Base-by-base conservation (phyloP, 2,113 vertebrate genomes). In the Rhynchomys soricoides region DNA sequence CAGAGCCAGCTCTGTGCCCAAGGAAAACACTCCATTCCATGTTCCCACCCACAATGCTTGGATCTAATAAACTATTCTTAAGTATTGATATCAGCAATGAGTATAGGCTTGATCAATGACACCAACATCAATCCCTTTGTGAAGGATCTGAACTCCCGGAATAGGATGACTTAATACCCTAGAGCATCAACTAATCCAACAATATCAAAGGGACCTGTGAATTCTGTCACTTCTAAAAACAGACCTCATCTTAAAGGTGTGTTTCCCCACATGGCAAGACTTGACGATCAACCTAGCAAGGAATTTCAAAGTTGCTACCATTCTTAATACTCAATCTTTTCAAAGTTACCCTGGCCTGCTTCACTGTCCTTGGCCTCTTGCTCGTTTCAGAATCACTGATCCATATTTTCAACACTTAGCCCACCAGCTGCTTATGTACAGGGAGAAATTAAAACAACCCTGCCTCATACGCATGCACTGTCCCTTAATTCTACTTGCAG, bases 41-140 rank as follows among this genome's bases (percentile, higher is more conserved):
- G 2, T 92, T 71, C 81, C 43, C 40, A 87, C 48, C 12, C 12
- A 91, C 71, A 59, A 70, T 79, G 31, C 50, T 93, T 74, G 48
- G 31, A 81, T 70, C 62, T 89, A 97, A 91, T 95, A 62, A 91
- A 94, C 68, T 91, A 88, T 24, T 93, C 96, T 97, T 55, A 93
- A 96, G 95, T 95, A 95, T 95, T 92, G 82, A 77, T 92, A 78
- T 96, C 90, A 87, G 78, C 48, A 92, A 43, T 91, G 90, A 97
- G 82, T 57, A 78, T n/a, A 95, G 52, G 50, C 50, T 70, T 95
- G 7, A 64, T 96, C 50, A 87, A 64, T 62, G 64, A 7, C 22
- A 59, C 48, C 19, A 1, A 13, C 34, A 75, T 66, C 73, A 85
- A 74, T 78, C 81, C 45, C 66, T 96, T 90, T 90, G 62, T 57